Base-by-base conservation (phyloP, 2,113 vertebrate genomes). In the Otis tarda region DNA sequence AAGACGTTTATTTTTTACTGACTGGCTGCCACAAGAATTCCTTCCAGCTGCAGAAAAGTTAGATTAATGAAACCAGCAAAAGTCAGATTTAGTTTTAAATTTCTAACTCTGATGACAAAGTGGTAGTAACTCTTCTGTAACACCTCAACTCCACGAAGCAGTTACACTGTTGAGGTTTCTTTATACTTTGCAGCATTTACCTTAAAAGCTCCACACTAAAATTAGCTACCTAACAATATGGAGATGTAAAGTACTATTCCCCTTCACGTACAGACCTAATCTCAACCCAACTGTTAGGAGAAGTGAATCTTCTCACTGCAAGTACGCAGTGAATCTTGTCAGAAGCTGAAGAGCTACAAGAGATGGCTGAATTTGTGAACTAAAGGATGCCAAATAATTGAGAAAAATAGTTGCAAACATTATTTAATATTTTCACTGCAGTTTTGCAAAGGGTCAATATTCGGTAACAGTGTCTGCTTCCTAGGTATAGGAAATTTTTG, bases 281-380 rank as follows among this genome's bases (percentile, higher is more conserved):
- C 47, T 86, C n/a, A 84, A 49, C 3, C 1, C 8, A 69, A 84
- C 28, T 41, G 33, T 21, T 30, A 20, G 15, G 23, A 0, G 0
- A 41, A n/a, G n/a, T n/a, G n/a, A n/a, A n/a, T n/a, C n/a, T n/a
- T n/a, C n/a, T n/a, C n/a, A n/a, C n/a, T n/a, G n/a, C n/a, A n/a
- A 56, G 10, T 10, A 60, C 1, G 2, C 16, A 25, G 24, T 1
- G 12, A 35, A n/a, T 30, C 55, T 27, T 41, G 41, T 21, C 52
- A 74, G 59, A 59, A 73, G 45, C 0, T 57, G 30, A 80, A 90
- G 30, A 76, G 23, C 33, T 49, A 12, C 30, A 76, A 49, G 30
- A 73, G 4, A 21, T 22, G 21, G 23, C 14, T 41, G 4, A 73
- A 90, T 49, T 7, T 14, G 24, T 61, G 10, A 88, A 82, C 24